Evolutionary conservation across 2,113 vertebrate species (phyloP).

Genomic region (Dascyllus trimaculatus): DNA sequence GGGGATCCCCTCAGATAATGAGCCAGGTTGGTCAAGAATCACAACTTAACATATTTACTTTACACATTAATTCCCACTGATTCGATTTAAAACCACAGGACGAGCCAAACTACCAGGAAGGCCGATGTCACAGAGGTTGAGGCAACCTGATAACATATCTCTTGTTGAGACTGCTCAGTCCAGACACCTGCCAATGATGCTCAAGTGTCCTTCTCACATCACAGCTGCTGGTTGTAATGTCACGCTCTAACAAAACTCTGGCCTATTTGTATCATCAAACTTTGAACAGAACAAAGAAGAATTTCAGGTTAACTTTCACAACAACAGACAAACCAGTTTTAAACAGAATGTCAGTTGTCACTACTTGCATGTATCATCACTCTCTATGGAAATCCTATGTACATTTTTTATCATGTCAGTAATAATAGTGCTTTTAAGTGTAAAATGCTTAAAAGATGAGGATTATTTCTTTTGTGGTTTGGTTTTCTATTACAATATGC

Average conservation of each 20-base stretch:
- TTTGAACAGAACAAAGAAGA: not conserved
- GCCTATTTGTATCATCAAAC: constrained; percentile 14
- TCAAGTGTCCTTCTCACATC: constrained; percentile 7
- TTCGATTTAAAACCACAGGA: not conserved
- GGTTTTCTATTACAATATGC: not conserved
- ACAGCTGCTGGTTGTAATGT: constrained; percentile 10
- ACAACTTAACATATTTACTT: no score
- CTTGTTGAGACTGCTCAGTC: not conserved
- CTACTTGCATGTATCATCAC: not conserved
- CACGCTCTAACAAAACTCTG: not conserved
- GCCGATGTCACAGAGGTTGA: not conserved
- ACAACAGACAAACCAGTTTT: not conserved
- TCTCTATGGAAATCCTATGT: no score
- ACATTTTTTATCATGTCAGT: no score
- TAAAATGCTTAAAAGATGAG: no score
- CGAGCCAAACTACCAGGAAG: not conserved
- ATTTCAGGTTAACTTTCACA: not conserved
- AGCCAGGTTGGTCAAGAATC: no score
- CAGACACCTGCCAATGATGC: not conserved
- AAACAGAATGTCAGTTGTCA: not conserved
- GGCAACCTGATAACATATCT: not conserved
- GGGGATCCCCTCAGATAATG: no score
- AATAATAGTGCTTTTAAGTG: no score
- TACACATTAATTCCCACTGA: not conserved
- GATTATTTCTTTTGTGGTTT: not conserved